Evolutionary conservation across 1,140 invertebrate genomes (phyloP), one percentile per base, ranked within the genome.

Genomic region (Lithobius niger): DNA sequence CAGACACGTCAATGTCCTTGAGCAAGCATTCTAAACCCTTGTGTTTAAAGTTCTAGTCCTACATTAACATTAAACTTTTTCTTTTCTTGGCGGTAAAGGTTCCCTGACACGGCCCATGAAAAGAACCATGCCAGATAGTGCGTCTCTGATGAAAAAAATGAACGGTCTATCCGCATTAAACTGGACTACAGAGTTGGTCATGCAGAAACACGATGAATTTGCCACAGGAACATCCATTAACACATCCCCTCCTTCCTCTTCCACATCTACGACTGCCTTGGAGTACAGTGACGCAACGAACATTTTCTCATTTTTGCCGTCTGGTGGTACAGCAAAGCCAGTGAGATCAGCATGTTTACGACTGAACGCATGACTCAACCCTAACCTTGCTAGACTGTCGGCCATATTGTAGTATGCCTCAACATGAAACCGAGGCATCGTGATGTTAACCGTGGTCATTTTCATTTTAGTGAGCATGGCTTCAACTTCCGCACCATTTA

Each of bases 131-230:
- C 74, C 75, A 1, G 72, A 75, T 43, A 69, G 51, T 4, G 74
- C 73, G 61, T 86, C 79, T 54, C 78, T 71, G 16, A 88, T 79
- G 56, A 80, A 76, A 66, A 85, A 86, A 0, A 84, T 27, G 64
- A 86, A 87, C 1, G 84, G 84, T 57, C 77, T 77, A 62, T 86
- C 74, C 3, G 77, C 77, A 40, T 61, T 71, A 60, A 87, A 71
- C 28, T 66, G 24, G 73, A 70, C 31, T 10, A 36, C 31, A n/a
- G 31, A n/a, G n/a, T n/a, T n/a, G 10, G 31, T 36, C 31, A 10
- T 10, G 31, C 31, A 36, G 31, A 36, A 36, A n/a, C 31, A 36
- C 10, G 31, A 36, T n/a, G 31, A 36, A n/a, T 36, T 36, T 10
- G 31, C 31, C 31, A 36, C 31, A 10, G 31, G 31, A 10, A 36